A percentile compares a stretch with the other conserved stretches of the same genome.
Evolutionary conservation across 2,888 invertebrate genomes (phyloP).

Genomic region (Fragum fragum): DNA sequence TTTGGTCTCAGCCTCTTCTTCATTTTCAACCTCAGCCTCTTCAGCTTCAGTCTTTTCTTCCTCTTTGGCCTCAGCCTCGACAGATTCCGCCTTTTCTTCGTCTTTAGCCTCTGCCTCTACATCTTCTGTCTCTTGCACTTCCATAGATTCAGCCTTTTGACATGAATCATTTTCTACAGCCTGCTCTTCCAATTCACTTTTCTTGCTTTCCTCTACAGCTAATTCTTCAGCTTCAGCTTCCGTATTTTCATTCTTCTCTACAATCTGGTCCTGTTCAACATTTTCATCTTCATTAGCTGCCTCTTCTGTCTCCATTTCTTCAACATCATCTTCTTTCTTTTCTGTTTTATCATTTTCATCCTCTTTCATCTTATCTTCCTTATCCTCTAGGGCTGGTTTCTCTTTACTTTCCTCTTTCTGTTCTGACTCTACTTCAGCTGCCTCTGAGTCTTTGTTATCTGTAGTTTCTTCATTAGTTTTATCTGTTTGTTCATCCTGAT

Average conservation of each 20-base stretch:
- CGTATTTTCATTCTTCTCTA: neutral
- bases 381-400: slow-evolving; percentile 14
- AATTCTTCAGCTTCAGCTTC: slow-evolving; percentile 28
- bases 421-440: slow-evolving; percentile 15
- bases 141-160: neutral
- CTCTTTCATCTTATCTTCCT: neutral
- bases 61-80: neutral
- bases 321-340: slow-evolving; percentile 31
- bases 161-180: neutral
- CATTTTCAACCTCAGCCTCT: neutral
- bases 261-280: slow-evolving; percentile 43
- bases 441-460: slow-evolving; percentile 11
- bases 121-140: slow-evolving; percentile 1
- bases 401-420: slow-evolving; percentile 36
- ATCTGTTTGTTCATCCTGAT: slow-evolving; percentile 16
- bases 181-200: neutral
- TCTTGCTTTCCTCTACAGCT: neutral
- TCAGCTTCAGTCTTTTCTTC: neutral
- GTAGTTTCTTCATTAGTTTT: slow-evolving; percentile 15
- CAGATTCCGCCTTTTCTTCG: neutral
- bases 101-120: neutral
- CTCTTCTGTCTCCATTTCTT: slow-evolving; percentile 16
- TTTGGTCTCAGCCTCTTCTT: neutral
- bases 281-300: slow-evolving; percentile 29
- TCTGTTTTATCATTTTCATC: slow-evolving; percentile 23